Evolutionary conservation across 2,797 vertebrate genomes (phyloP).

Genomic region (Eutrigla gurnardus): DNA sequence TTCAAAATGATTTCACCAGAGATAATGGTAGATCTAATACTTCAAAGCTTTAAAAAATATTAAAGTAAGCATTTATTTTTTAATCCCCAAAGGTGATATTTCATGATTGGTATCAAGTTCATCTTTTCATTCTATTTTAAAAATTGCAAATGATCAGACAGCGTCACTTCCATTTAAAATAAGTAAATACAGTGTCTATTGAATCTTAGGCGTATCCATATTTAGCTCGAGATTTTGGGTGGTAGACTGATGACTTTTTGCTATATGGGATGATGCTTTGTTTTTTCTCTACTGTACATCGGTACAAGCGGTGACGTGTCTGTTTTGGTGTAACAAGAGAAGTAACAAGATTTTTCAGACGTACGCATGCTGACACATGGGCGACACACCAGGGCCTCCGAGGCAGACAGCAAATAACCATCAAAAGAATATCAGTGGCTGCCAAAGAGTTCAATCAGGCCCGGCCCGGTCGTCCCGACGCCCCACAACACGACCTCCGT

Average conservation of each 20-base stretch:
- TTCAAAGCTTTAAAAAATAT: conserved; percentile 5
- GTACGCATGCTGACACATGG: conserved; percentile 30
- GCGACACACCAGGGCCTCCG: conserved; percentile 42
- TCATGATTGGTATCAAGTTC: background rate
- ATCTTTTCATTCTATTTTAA: conserved; percentile 28
- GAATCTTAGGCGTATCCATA: background rate
- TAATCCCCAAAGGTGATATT: conserved; percentile 14
- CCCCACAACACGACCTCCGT: conserved; percentile 71
- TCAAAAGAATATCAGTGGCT: conserved; percentile 72
- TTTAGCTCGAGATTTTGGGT: background rate
- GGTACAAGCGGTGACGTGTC: conserved; percentile 23
- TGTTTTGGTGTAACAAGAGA: conserved; percentile 31
- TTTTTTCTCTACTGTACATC: conserved; percentile 21
- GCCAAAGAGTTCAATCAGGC: conserved; percentile 60
- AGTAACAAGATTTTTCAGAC: conserved; percentile 41
- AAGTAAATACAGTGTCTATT: background rate
- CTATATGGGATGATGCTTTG: background rate
- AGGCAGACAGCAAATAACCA: conserved; percentile 75
- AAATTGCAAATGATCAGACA: conserved; percentile 14
- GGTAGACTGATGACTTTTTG: background rate
- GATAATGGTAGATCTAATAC: conserved; percentile 23
- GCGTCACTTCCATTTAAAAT: background rate
- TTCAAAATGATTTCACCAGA: conserved; percentile 6
- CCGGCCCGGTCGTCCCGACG: conserved; percentile 45
- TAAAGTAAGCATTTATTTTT: background rate